phyloP scores from a whole-genome alignment of 2,888 invertebrate genomes.

The Pyralis farinalis region DNA sequence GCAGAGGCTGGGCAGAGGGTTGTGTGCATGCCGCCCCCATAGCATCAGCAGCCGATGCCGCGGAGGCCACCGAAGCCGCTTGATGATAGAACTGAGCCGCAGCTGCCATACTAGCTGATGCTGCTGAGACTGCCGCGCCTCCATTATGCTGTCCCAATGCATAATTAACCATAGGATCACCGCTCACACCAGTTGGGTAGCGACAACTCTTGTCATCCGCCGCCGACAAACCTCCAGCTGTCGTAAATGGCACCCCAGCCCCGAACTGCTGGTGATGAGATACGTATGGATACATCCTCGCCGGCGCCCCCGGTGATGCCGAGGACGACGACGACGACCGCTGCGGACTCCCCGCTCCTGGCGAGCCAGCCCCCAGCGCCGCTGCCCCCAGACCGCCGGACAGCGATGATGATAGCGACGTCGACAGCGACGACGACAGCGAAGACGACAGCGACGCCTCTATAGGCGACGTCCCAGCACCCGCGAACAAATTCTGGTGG shows the following conservation, averaged over 20 bases:
- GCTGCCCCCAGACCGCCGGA: slow-evolving; percentile 83
- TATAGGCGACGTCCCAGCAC: slow-evolving; percentile 87
- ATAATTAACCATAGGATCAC: slow-evolving; percentile 91
- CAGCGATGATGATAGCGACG: slow-evolving; percentile 80
- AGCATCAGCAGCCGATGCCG: slow-evolving; percentile 89
- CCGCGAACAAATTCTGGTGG: slow-evolving; percentile 81
- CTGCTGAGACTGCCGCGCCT: slow-evolving; percentile 85
- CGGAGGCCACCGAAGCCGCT: slow-evolving; percentile 87
- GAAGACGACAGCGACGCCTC: slow-evolving; percentile 83
- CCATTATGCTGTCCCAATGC: slow-evolving; percentile 89
- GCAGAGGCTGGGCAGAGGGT: slow-evolving; percentile 92
- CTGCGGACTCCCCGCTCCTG: slow-evolving; percentile 83
- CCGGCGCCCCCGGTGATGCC: slow-evolving; percentile 86
- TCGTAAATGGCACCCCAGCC: slow-evolving; percentile 84
- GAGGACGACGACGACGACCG: slow-evolving; percentile 83
- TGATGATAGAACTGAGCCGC: slow-evolving; percentile 95
- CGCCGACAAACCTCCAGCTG: slow-evolving; percentile 85
- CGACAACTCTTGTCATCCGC: slow-evolving; percentile 89
- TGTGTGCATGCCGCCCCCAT: slow-evolving; percentile 91
- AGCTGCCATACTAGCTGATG: slow-evolving; percentile 84
- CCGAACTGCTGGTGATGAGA: slow-evolving; percentile 89
- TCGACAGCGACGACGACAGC: slow-evolving; percentile 80
- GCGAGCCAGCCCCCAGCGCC: slow-evolving; percentile 82
- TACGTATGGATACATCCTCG: slow-evolving; percentile 96
- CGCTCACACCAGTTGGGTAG: slow-evolving; percentile 84